Evolutionary conservation across 2,888 invertebrate species (phyloP).

Genomic region (Callyntrura guangdongensis): DNA sequence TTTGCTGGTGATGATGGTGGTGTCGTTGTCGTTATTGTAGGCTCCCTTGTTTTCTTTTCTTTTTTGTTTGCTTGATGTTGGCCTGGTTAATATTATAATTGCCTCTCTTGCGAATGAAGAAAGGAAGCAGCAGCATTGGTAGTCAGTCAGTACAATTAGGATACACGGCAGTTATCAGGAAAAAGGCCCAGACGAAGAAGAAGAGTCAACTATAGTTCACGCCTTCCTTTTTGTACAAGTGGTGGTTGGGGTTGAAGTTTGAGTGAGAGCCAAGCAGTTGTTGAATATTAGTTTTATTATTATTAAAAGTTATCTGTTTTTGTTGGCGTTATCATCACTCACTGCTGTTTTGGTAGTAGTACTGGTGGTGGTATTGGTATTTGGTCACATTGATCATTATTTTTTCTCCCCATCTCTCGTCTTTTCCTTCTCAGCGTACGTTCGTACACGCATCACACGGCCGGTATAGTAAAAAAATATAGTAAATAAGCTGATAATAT

Average conservation of each 20-base stretch:
- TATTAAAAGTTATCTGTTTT: constrained; percentile 17
- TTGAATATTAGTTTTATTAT: background rate
- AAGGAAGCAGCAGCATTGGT: background rate
- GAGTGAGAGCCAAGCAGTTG: constrained; percentile 29
- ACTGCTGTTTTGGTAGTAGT: constrained; percentile 36
- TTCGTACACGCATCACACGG: background rate
- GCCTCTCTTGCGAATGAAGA: constrained; percentile 10
- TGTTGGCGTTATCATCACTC: background rate
- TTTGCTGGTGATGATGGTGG: constrained; percentile 1
- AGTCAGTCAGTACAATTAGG: background rate
- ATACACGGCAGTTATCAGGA: constrained; percentile 10
- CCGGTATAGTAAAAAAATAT: background rate
- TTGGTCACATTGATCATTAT: constrained; percentile 47
- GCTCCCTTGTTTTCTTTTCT: constrained; percentile 34
- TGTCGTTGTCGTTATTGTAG: constrained; percentile 26
- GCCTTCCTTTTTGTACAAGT: background rate
- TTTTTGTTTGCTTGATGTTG: constrained; percentile 49
- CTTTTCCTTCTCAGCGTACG: background rate
- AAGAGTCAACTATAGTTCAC: constrained; percentile 31
- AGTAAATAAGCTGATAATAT: constrained; percentile 8
- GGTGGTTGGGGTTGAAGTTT: constrained; percentile 30
- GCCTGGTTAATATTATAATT: constrained; percentile 61
- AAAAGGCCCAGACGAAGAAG: constrained; percentile 27
- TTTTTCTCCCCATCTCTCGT: background rate
- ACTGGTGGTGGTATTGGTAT: constrained; percentile 21